phyloP scores from a whole-genome alignment of 1,140 invertebrate genomes.

The Aradophagus sp. region DNA sequence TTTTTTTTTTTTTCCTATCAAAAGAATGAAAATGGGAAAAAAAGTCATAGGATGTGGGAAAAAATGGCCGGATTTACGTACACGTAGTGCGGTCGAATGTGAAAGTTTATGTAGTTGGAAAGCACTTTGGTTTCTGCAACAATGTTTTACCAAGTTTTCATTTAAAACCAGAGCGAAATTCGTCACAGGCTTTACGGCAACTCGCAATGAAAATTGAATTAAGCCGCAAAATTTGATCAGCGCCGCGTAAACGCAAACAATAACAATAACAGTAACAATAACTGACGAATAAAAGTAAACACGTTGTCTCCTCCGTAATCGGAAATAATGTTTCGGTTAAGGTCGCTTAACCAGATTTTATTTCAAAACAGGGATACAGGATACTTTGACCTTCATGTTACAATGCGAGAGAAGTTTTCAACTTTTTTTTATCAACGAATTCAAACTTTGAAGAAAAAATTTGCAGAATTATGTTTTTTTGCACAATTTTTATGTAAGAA shows the following conservation, averaged over 20 bases:
- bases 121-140: conserved; percentile 26
- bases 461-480: too few relatives aligned
- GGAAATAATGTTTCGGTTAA: conserved; percentile 18
- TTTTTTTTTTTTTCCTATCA: too few relatives aligned
- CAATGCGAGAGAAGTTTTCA: too few relatives aligned
- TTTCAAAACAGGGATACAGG: background rate
- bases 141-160: conserved; percentile 36
- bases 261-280: too few relatives aligned
- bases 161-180: conserved; percentile 38
- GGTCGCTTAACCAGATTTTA: conserved; percentile 2
- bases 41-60: too few relatives aligned
- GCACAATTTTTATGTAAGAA: too few relatives aligned
- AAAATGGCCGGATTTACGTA: conserved; percentile 25
- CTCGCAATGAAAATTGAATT: conserved; percentile 31
- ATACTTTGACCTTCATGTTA: too few relatives aligned
- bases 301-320: conserved; percentile 19
- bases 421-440: too few relatives aligned
- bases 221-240: conserved; percentile 15
- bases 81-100: conserved; percentile 11
- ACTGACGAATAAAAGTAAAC: conserved; percentile 27
- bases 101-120: conserved; percentile 20
- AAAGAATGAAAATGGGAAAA: too few relatives aligned
- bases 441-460: too few relatives aligned
- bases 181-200: conserved; percentile 25
- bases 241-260: conserved; percentile 19